phyloP scores from a whole-genome alignment of 1,140 invertebrate species.

The Rhyacophila brunnea region DNA sequence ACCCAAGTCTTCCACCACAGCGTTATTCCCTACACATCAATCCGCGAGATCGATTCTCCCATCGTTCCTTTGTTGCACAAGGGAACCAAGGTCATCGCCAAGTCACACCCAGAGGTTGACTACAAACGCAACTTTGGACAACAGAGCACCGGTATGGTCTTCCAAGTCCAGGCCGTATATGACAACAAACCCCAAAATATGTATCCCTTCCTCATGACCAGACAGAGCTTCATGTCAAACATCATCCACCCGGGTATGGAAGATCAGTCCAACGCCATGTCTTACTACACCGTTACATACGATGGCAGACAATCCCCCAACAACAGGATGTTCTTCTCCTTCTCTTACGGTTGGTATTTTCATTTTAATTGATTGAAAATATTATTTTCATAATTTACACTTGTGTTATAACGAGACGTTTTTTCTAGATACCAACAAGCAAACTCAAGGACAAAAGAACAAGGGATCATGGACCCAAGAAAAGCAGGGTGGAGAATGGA shows the following conservation, averaged over 20 bases:
- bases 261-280: background rate
- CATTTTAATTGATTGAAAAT: background rate
- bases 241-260: background rate
- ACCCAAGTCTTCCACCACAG: constrained; percentile 56
- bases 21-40: constrained; percentile 59
- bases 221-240: background rate
- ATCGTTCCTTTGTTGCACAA: constrained; percentile 44
- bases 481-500: background rate
- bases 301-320: constrained; percentile 5
- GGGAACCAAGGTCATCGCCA: constrained; percentile 45
- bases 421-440: background rate
- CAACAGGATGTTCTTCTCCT: background rate
- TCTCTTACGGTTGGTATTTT: constrained; percentile 14
- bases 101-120: constrained; percentile 38
- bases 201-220: constrained; percentile 39
- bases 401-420: background rate
- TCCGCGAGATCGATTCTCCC: constrained; percentile 53
- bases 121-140: constrained; percentile 45
- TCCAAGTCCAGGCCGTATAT: too few species aligned
- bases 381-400: background rate
- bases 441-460: background rate
- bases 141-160: constrained; percentile 43
- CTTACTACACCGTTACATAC: constrained; percentile 7
- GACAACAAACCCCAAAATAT: constrained; percentile 52
- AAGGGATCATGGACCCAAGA: background rate